Conservation (phyloP, 2,888 invertebrate genomes). For the Synanthedon tipuliformis region DNA sequence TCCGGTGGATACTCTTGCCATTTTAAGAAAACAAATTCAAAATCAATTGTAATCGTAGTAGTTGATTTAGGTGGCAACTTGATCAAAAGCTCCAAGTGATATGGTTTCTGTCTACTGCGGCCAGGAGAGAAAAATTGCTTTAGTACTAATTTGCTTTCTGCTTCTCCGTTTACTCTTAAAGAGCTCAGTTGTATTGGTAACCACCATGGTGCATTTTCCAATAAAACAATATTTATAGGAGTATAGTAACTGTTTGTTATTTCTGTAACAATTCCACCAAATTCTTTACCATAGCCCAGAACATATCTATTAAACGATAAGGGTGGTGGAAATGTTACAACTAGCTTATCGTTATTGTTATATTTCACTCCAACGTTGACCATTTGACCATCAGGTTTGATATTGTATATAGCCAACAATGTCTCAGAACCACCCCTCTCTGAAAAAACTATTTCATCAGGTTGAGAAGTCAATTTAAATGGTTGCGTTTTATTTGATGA, state of each 20-base stretch:
- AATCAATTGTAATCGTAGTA: constrained; percentile 86
- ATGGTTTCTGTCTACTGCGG: constrained; percentile 83
- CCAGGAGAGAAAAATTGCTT: constrained; percentile 79
- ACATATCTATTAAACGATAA: constrained; percentile 83
- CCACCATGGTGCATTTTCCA: constrained; percentile 94
- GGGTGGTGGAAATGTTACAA: constrained; percentile 72
- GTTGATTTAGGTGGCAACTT: constrained; percentile 83
- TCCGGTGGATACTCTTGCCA: constrained; percentile 99
- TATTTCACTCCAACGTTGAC: constrained; percentile 77
- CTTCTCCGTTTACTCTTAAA: constrained; percentile 75
- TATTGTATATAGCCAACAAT: constrained; percentile 78
- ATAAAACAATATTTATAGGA: constrained; percentile 79
- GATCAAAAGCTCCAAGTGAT: constrained; percentile 88
- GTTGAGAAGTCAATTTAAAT: constrained; percentile 74
- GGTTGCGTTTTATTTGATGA: constrained; percentile 72
- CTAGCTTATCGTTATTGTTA: constrained; percentile 53
- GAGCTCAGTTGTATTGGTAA: constrained; percentile 91
- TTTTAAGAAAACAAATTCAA: constrained; percentile 95
- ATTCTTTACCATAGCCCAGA: constrained; percentile 92
- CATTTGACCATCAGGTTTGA: constrained; percentile 68
- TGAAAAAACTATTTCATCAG: constrained; percentile 70
- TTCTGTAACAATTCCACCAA: constrained; percentile 89
- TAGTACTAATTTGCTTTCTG: constrained; percentile 67
- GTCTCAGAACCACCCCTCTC: constrained; percentile 77
- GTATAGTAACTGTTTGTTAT: constrained; percentile 85